Conservation (phyloP, 2,797 vertebrate genomes). For the Ara ararauna region DNA sequence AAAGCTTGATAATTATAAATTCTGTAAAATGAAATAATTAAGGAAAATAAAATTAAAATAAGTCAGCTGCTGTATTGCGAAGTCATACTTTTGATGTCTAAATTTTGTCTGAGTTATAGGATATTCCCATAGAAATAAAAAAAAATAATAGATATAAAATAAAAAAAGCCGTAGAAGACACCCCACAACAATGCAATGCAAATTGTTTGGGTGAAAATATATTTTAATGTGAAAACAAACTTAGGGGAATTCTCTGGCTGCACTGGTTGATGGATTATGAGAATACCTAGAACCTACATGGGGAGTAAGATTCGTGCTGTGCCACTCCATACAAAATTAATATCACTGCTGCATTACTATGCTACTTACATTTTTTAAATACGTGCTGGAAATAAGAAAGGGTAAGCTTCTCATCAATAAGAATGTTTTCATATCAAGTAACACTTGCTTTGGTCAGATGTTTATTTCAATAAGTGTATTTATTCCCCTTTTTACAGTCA, state of each 20-base stretch:
- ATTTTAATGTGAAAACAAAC: neutral
- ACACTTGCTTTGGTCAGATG: neutral
- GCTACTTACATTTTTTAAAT: conserved; percentile 41
- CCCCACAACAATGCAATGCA: neutral
- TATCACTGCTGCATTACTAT: neutral
- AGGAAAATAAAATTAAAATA: neutral
- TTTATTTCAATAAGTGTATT: neutral
- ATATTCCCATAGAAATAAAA: neutral
- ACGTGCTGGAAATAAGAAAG: conserved; percentile 23
- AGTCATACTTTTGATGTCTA: neutral
- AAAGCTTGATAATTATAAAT: neutral
- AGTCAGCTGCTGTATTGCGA: neutral
- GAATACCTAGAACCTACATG: neutral
- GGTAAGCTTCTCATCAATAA: conserved; percentile 7
- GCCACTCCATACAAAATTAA: conserved; percentile 35
- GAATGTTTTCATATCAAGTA: neutral
- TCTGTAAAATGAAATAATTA: neutral
- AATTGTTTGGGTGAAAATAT: neutral
- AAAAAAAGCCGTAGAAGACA: neutral
- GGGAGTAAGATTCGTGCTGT: neutral
- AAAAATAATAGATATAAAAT: neutral
- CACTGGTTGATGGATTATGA: conserved; percentile 26
- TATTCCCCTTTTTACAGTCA: neutral
- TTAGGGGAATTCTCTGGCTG: neutral
- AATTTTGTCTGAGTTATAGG: neutral